These are phyloP conservation scores for Xiphias gladius DNA, from an alignment of 2,113 vertebrate species.

Conservation along the genomic window DNA sequence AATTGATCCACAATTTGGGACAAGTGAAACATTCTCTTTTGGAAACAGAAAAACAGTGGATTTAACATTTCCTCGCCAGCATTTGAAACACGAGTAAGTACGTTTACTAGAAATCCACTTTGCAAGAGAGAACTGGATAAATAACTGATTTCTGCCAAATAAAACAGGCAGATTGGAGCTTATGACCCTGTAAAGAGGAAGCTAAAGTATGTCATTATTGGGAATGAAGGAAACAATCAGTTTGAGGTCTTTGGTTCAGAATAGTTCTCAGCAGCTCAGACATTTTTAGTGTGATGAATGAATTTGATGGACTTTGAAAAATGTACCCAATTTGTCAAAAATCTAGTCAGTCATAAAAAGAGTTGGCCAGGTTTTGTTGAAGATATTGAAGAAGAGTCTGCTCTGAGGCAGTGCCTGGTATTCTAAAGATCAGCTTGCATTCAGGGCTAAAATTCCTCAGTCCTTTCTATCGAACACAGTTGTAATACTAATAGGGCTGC, in stretches of 20 bases:
- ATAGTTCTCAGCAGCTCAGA: not conserved
- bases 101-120: not conserved
- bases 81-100: not conserved
- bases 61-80: constrained; percentile 13
- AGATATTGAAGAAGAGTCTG: too few relatives aligned
- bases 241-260: not conserved
- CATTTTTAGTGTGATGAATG: not conserved
- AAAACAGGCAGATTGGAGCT: not conserved
- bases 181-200: not conserved
- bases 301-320: not conserved
- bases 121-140: not conserved
- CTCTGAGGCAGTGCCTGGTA: not conserved
- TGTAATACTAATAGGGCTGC: constrained; percentile 29
- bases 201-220: too few relatives aligned
- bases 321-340: not conserved
- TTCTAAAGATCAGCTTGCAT: constrained; percentile 17
- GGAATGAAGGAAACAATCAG: not conserved
- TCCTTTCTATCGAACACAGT: not conserved
- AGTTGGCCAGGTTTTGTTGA: too few relatives aligned
- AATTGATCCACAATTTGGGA: constrained; percentile 6
- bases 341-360: too few relatives aligned
- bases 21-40: not conserved
- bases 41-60: constrained; percentile 3
- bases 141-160: constrained; percentile 21
- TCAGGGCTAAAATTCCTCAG: constrained; percentile 5